Percentiles rank a stretch among this genome's conserved stretches.
Conservation (phyloP, 2,888 invertebrate species). For the Oscheius myriophilus region DNA sequence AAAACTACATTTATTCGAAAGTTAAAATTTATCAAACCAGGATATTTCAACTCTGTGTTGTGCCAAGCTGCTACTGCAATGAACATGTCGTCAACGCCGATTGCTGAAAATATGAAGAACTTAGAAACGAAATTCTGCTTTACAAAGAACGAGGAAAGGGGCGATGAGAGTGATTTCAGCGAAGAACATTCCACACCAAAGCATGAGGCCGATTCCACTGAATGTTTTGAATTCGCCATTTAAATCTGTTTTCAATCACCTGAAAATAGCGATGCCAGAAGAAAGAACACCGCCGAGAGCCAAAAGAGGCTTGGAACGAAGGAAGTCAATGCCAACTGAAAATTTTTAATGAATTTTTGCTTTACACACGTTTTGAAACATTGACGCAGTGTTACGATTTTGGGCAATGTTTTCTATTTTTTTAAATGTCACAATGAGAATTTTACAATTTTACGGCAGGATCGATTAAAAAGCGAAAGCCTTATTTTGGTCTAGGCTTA, state of each 20-base stretch:
- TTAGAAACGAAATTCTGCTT: constrained; percentile 26
- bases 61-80: constrained; percentile 95
- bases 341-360: background rate
- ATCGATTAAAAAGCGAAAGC: too few relatives aligned
- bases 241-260: constrained; percentile 27
- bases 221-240: background rate
- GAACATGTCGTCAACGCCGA: constrained; percentile 94
- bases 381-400: too few relatives aligned
- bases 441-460: too few relatives aligned
- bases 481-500: too few relatives aligned
- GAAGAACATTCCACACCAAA: constrained; percentile 89
- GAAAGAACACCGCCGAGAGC: constrained; percentile 89
- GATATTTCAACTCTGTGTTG: constrained; percentile 78
- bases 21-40: constrained; percentile 34
- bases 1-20: background rate
- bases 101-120: constrained; percentile 77
- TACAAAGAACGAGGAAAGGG: constrained; percentile 82
- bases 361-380: too few relatives aligned
- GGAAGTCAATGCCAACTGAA: constrained; percentile 65
- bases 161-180: constrained; percentile 93
- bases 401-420: too few relatives aligned
- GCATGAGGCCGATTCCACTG: constrained; percentile 88
- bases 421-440: too few relatives aligned
- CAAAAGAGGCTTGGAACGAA: constrained; percentile 81
- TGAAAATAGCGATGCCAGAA: constrained; percentile 85